phyloP scores from a whole-genome alignment of 1,140 invertebrate genomes.

The Odontomachus brunneus region DNA sequence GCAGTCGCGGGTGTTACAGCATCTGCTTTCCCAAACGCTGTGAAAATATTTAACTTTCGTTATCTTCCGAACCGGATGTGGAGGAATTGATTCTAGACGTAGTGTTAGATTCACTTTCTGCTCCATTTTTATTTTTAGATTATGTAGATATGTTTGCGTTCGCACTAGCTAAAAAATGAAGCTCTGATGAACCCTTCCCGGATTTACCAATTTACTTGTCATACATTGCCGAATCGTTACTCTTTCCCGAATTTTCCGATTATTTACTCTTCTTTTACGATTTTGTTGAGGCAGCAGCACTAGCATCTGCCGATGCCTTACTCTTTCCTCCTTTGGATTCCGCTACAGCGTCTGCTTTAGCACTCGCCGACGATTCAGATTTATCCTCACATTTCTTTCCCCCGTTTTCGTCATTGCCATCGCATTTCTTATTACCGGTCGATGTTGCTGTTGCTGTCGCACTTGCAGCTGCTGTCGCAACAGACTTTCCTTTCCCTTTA shows the following conservation, averaged over 20 bases:
- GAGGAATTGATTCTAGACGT: neutral
- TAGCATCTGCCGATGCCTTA: too few species aligned
- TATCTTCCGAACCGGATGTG: neutral
- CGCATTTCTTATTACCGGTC: neutral
- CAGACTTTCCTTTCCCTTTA: neutral
- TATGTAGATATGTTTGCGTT: neutral
- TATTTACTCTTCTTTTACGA: too few species aligned
- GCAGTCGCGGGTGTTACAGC: neutral
- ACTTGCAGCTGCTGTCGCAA: neutral
- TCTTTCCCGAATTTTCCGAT: too few species aligned
- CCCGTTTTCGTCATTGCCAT: neutral
- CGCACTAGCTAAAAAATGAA: neutral
- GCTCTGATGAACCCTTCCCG: neutral
- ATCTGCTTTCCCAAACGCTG: neutral
- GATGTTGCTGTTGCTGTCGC: slow-evolving; percentile 4
- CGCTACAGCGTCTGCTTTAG: too few species aligned
- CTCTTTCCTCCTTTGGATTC: too few species aligned
- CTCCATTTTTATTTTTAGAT: neutral
- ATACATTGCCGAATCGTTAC: too few species aligned
- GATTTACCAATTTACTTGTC: neutral
- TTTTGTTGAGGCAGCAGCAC: too few species aligned
- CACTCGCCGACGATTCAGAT: too few species aligned
- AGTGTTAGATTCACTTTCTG: neutral
- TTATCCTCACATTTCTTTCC: neutral
- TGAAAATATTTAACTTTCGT: neutral